A percentile compares a stretch with the other conserved stretches of the same genome.
Evolutionary conservation across 2,797 vertebrate species (phyloP).

Genomic region (Forpus xanthops): DNA sequence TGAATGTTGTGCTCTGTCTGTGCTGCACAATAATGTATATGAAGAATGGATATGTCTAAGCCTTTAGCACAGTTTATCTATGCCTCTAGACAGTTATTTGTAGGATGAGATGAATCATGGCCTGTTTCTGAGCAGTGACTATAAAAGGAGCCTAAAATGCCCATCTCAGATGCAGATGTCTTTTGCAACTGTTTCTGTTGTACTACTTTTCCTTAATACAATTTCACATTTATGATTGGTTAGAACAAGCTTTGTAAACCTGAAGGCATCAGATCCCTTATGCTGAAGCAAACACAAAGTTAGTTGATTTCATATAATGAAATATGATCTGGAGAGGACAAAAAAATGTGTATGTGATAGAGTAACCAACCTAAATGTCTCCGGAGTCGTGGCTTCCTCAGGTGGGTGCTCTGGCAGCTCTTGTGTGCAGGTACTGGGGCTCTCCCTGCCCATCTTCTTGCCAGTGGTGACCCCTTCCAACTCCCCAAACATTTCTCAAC

Average conservation of each 20-base stretch:
- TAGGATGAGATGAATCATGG: not conserved
- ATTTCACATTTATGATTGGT: not conserved
- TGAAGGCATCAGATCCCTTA: not conserved
- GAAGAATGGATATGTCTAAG: not conserved
- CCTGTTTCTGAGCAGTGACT: not conserved
- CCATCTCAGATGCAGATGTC: not conserved
- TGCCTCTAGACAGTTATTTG: not conserved
- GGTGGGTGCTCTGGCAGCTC: not conserved
- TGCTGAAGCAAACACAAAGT: not conserved
- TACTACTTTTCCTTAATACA: not conserved
- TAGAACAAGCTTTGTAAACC: not conserved
- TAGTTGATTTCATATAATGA: not conserved
- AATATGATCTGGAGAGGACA: not conserved
- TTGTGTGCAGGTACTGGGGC: rapidly evolving
- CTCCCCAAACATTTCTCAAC: not conserved
- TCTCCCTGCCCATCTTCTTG: not conserved
- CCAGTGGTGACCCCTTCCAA: not conserved
- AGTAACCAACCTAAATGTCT: not conserved
- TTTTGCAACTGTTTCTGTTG: not conserved
- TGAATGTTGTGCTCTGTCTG: not conserved
- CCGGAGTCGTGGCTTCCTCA: not conserved
- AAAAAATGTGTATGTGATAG: not conserved
- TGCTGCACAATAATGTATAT: not conserved
- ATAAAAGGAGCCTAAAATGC: not conserved
- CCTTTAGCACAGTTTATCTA: not conserved